These are phyloP conservation scores for Conus canariensis DNA, from an alignment of 2,888 invertebrate species.

Conservation along the genomic window DNA sequence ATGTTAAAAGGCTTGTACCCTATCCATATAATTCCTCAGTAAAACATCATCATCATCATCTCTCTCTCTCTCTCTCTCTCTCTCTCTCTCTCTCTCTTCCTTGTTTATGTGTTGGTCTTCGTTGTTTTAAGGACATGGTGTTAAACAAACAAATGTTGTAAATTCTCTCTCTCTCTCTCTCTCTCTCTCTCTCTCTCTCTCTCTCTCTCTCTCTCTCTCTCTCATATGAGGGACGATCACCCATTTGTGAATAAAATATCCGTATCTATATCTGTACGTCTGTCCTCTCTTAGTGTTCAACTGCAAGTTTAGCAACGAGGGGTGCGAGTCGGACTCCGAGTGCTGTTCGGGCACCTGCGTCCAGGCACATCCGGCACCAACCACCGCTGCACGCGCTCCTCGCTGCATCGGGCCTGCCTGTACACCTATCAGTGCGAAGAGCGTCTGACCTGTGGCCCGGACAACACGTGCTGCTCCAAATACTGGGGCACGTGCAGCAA, in stretches of 20 bases:
- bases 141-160: not conserved
- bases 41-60: not conserved
- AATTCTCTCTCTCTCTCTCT: too few species aligned
- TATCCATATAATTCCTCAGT: too few species aligned
- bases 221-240: not conserved
- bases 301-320: constrained; percentile 55
- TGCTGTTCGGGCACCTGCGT: constrained; percentile 50
- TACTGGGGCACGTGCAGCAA: constrained; percentile 54
- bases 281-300: constrained; percentile 42
- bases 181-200: not conserved
- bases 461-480: constrained; percentile 53
- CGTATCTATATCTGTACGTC: not conserved
- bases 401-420: constrained; percentile 43
- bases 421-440: constrained; percentile 48
- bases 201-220: not conserved
- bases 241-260: too few species aligned
- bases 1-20: too few species aligned
- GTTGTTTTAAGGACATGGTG: too few species aligned
- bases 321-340: constrained; percentile 44
- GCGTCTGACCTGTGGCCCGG: constrained; percentile 49
- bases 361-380: constrained; percentile 53
- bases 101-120: not conserved
- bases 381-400: constrained; percentile 50
- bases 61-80: not conserved
- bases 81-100: not conserved